Evolutionary conservation across 1,140 invertebrate genomes (phyloP).

Genomic region (Cardiocondyla obscurior): DNA sequence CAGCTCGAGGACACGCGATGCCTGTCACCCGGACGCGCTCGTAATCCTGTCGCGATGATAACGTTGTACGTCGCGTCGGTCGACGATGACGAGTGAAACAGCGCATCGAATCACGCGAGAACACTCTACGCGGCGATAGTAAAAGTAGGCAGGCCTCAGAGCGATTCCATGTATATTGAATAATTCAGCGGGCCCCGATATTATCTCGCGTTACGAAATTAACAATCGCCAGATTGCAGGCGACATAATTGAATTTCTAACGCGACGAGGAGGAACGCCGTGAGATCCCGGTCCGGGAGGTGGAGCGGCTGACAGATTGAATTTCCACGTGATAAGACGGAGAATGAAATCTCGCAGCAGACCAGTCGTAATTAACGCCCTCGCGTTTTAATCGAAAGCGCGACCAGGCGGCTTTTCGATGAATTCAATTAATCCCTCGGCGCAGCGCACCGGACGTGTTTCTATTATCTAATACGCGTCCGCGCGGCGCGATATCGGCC

Average conservation of each 20-base stretch:
- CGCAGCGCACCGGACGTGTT: not conserved
- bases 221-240: not conserved
- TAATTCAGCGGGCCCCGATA: conserved; percentile 21
- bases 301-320: not conserved
- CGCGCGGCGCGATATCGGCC: not conserved
- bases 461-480: conserved; percentile 34
- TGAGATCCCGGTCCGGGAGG: not conserved
- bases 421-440: conserved; percentile 19
- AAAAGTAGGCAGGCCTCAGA: conserved; percentile 37
- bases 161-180: conserved; percentile 11
- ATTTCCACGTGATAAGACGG: not conserved
- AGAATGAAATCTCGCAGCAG: not conserved
- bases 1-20: conserved; percentile 4
- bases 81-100: conserved; percentile 32
- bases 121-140: conserved; percentile 29
- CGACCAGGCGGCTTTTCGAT: not conserved
- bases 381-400: conserved; percentile 8
- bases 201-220: conserved; percentile 16
- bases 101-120: conserved; percentile 42
- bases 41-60: conserved; percentile 26
- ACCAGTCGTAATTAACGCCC: not conserved
- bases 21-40: not conserved
- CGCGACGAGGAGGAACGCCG: not conserved
- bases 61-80: conserved; percentile 39
- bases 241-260: not conserved